A percentile compares a stretch with the other conserved stretches of the same genome.
phyloP scores from a whole-genome alignment of 2,113 vertebrate genomes.

The Oriolus oriolus region DNA sequence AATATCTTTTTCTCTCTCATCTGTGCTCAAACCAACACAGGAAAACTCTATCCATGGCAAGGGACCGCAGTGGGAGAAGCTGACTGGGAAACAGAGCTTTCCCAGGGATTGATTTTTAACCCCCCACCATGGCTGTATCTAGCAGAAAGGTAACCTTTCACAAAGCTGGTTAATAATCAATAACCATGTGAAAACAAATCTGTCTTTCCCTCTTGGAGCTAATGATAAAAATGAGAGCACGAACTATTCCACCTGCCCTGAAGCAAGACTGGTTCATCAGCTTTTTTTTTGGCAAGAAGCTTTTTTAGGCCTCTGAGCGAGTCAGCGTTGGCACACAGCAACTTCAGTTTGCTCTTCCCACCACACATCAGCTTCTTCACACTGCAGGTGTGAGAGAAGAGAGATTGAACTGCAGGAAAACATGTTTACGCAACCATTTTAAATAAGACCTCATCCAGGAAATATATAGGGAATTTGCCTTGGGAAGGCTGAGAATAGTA shows the following conservation, averaged over 20 bases:
- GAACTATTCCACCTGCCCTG: constrained; percentile 33
- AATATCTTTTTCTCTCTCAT: background rate
- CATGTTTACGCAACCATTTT: background rate
- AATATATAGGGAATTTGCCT: background rate
- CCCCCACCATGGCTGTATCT: constrained; percentile 34
- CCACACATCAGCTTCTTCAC: background rate
- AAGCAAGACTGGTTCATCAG: background rate
- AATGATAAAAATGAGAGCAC: constrained; percentile 54
- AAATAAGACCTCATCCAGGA: background rate
- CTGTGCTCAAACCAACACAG: background rate
- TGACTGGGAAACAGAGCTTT: constrained; percentile 54
- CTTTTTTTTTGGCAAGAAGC: background rate
- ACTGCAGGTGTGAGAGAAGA: background rate
- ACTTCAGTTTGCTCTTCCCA: constrained; percentile 1
- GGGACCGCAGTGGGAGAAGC: background rate
- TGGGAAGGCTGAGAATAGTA: background rate
- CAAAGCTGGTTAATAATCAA: constrained; percentile 79
- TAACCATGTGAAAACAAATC: constrained; percentile 74
- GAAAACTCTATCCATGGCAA: background rate
- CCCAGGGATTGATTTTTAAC: constrained; percentile 70
- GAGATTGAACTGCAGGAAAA: background rate
- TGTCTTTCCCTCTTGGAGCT: constrained; percentile 24
- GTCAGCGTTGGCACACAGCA: background rate
- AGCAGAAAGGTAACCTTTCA: constrained; percentile 63
- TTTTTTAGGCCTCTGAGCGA: background rate